phyloP scores from a whole-genome alignment of 2,797 vertebrate species.

The Stomatorhinus walkeri region DNA sequence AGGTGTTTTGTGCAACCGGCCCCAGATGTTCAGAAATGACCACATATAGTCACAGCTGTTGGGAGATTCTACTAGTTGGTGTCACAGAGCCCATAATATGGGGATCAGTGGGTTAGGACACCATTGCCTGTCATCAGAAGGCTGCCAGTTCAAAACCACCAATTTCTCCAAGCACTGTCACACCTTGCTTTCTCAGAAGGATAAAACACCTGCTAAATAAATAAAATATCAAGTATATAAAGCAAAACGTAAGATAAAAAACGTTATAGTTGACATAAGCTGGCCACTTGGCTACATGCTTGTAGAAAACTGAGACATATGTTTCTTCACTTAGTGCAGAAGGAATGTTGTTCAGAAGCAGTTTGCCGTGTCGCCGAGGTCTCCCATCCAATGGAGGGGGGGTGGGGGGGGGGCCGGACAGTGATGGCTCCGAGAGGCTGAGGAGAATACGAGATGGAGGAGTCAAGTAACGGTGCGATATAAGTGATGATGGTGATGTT shows the following conservation, averaged over 20 bases:
- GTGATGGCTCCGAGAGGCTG: not conserved
- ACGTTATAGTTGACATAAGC: not conserved
- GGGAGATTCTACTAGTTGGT: not conserved
- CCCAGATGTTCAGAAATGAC: not conserved
- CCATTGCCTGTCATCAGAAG: not conserved
- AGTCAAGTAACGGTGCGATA: not conserved
- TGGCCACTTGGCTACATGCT: not conserved
- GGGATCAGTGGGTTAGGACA: not conserved
- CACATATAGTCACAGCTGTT: not conserved
- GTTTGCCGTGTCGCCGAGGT: not conserved
- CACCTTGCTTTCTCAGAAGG: not conserved
- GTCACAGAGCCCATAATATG: not conserved
- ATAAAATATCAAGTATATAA: not conserved
- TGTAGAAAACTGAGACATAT: not conserved
- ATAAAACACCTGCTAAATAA: not conserved
- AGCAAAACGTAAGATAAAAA: not conserved
- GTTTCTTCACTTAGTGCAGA: not conserved
- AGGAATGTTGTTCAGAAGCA: not conserved
- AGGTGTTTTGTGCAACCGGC: too few relatives aligned
- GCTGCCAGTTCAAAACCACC: not conserved
- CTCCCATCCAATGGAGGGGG: not conserved
- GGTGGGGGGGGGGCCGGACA: not conserved
- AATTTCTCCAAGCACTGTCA: not conserved
- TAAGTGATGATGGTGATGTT: not conserved
- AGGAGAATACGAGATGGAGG: not conserved